A percentile compares a stretch with the other conserved stretches of the same genome.
Evolutionary conservation across 2,797 vertebrate species (phyloP).

Genomic region (Percopsis omiscomaycus): DNA sequence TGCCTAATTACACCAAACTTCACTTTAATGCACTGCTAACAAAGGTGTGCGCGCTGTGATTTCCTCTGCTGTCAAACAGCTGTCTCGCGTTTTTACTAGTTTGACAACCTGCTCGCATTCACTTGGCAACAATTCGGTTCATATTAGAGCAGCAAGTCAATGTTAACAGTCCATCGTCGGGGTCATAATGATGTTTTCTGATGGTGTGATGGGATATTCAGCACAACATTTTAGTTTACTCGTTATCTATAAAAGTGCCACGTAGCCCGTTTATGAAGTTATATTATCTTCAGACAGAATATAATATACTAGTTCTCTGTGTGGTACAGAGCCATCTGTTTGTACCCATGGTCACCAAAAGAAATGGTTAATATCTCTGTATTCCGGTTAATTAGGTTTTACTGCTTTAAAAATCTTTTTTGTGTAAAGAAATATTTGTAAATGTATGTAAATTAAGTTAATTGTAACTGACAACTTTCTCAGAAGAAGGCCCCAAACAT

Average conservation of each 20-base stretch:
- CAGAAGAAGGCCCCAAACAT: too few species aligned
- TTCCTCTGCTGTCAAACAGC: slow-evolving; percentile 45
- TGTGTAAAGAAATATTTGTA: too few species aligned
- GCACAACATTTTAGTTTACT: slow-evolving; percentile 31
- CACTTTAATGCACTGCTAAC: slow-evolving; percentile 53
- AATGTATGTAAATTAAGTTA: too few species aligned
- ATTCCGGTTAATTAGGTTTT: too few species aligned
- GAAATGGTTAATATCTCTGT: too few species aligned
- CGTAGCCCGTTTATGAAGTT: slow-evolving; percentile 38
- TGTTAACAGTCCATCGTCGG: slow-evolving; percentile 66
- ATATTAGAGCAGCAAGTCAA: slow-evolving; percentile 58
- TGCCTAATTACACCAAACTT: slow-evolving; percentile 57
- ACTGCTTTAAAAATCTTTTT: too few species aligned
- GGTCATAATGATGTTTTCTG: slow-evolving; percentile 59
- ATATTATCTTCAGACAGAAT: slow-evolving; percentile 13
- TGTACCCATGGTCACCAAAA: too few species aligned
- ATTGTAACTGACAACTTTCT: too few species aligned
- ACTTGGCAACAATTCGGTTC: slow-evolving; percentile 46
- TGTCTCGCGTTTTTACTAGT: slow-evolving; percentile 58
- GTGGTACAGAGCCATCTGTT: neutral
- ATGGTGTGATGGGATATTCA: slow-evolving; percentile 37
- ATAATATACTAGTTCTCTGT: neutral
- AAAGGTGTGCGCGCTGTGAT: slow-evolving; percentile 50
- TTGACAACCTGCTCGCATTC: slow-evolving; percentile 42
- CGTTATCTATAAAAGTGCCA: slow-evolving; percentile 38